Evolutionary conservation across 2,113 vertebrate genomes (phyloP), one percentile per base, ranked within the genome.

Genomic region (Ochotona curzoniae): DNA sequence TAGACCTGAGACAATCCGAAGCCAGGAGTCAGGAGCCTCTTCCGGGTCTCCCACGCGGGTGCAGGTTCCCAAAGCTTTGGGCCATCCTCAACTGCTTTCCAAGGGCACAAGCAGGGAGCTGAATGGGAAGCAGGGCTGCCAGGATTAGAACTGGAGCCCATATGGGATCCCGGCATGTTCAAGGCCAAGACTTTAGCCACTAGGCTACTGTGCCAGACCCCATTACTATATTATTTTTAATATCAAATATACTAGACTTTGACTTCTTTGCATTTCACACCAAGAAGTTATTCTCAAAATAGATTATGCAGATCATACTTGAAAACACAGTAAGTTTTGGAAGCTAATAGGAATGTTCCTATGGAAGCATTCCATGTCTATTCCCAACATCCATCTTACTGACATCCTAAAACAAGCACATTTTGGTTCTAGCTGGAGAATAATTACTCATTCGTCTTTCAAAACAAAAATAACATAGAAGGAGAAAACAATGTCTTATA

Each of bases 201-300:
- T 44, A 44, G 38, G 38, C 38, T 44, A 44, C 38, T 44, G 38
- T 6, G 38, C 38, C 6, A 6, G 38, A 44, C 15, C 61, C 28
- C 12, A 69, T 71, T 20, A 38, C 74, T 15, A 86, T 23, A 86
- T 23, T 26, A 49, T 69, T 57, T 57, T 17, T 17, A 17, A 57
- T 74, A 4, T 89, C 49, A 74, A 85, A 18, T 71, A 32, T 66
- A 7, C 35, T 86, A 67, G 87, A 79, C 25, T 5, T 15, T 25
- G 21, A 82, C 79, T 71, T 2, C 25, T 74, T 86, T 93, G 73
- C 17, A 57, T 90, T 90, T 17, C 25, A 90, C 80, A 80, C 3
- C 35, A 86, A 88, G 38, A 87, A 83, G 78, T 79, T 79, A 75
- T 28, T 80, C 60, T 92, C 70, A 90, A 94, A 90, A 60, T 7